Conservation (phyloP, 2,797 vertebrate genomes). For the Uromys caudimaculatus region DNA sequence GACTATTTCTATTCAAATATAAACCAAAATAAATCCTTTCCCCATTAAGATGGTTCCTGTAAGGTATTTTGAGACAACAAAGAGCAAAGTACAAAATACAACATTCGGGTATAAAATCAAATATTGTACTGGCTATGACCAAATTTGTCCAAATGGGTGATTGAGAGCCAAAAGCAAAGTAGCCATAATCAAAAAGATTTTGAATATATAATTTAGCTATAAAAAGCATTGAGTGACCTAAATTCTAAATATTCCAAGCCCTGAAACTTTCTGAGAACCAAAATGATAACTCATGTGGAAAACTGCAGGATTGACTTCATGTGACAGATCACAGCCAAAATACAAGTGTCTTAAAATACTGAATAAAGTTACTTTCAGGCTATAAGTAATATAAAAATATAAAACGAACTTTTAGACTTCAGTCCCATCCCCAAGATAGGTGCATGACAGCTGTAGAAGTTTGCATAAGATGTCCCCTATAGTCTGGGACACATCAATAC, state of each 20-base stretch:
- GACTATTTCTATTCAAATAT: not conserved
- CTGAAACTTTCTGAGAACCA: not conserved
- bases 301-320: not conserved
- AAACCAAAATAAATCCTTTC: not conserved
- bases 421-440: not conserved
- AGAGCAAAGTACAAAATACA: not conserved
- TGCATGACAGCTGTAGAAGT: not conserved
- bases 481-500: not conserved
- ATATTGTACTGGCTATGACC: not conserved
- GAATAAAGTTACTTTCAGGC: not conserved
- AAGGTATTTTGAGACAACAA: not conserved
- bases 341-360: not conserved
- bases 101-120: not conserved
- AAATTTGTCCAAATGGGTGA: not conserved
- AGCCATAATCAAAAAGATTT: not conserved
- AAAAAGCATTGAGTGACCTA: not conserved
- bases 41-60: not conserved
- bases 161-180: not conserved
- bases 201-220: not conserved
- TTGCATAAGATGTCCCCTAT: not conserved
- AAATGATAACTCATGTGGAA: not conserved
- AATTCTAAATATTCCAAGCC: not conserved
- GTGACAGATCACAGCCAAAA: not conserved
- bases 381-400: not conserved
- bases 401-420: not conserved